Base-by-base conservation (phyloP, 37 sponge, comb jelly and placozoan species). In the Dysidea cf. avara region DNA sequence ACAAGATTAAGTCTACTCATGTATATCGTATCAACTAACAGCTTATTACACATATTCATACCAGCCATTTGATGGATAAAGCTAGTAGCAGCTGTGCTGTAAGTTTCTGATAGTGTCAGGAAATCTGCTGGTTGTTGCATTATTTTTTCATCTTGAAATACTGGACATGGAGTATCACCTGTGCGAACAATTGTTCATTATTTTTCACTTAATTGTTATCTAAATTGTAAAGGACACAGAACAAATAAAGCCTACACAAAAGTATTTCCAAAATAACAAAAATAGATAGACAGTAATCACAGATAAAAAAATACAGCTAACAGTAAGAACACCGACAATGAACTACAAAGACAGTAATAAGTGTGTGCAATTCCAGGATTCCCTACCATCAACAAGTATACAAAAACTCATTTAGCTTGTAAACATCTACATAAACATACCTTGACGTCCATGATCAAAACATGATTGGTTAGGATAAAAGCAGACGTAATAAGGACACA, bases 101-200 rank as follows among this genome's bases (percentile, higher is more conserved):
- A 87, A 38, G 32, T 75, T 1, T 61, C 58, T 9, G 76, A 60
- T 37, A 87, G 67, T 36, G 77, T 76, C 0, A 70, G 60, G 22
- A 81, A 60, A 55, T 81, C 78, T 0, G 73, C 82, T 1, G 88
- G 88, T 67, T 87, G 88, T 50, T 87, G 71, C 24, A 76, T 16
- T 26, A 87, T 81, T 21, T 26, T 53, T 5, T 75, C 77, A 75
- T 87, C 69, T 66, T 75, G 66, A 54, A 74, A 75, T 39, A 87
- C 34, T 1, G 88, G 88, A 70, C 88, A 87, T 14, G 75, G 76
- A 21, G 77, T 47, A 9, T 61, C 61, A 39, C 17, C 71, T 79
- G 62, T 26, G 25, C 20, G 18, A 37, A 38, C 33, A 66, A 56
- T 7, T n/a, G n/a, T n/a, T n/a, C n/a, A n/a, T 21, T 20, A 37